Conservation (phyloP, 1,140 invertebrate species). For the Anthonomus grandis region DNA sequence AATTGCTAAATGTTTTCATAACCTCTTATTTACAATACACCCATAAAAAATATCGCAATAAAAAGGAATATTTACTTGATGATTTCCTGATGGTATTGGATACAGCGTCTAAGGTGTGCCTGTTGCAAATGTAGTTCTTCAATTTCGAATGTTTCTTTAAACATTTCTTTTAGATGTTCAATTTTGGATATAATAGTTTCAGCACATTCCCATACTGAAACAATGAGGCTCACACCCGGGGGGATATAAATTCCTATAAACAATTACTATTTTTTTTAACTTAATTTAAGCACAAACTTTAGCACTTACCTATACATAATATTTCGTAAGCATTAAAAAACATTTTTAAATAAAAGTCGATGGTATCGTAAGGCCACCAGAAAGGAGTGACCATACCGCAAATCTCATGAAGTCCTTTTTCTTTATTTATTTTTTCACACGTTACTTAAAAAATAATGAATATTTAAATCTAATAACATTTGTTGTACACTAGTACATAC, state of each 20-base stretch:
- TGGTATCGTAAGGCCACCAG: conserved; percentile 7
- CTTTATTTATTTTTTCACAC: conserved; percentile 2
- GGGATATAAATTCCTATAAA: no score
- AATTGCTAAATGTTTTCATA: no score
- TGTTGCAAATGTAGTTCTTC: background rate
- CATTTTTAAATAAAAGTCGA: background rate
- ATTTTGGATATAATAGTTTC: conserved; percentile 4
- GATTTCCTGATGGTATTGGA: conserved; percentile 11
- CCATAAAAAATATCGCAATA: no score
- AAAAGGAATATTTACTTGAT: conserved; percentile 7
- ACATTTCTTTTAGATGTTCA: conserved; percentile 3
- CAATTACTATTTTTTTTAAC: no score
- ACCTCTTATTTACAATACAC: no score
- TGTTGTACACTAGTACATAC: background rate
- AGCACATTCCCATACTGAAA: background rate
- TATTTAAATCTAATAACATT: background rate
- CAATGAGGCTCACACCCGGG: no score
- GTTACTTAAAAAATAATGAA: background rate
- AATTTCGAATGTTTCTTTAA: background rate
- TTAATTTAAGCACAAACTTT: no score
- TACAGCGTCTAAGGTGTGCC: background rate
- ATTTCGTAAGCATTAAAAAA: background rate
- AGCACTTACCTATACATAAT: background rate
- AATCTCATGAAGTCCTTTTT: conserved; percentile 15
- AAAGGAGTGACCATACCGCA: conserved; percentile 9